A percentile compares a stretch with the other conserved stretches of the same genome.
These are phyloP conservation scores for Papilio protenor DNA, from an alignment of 2,888 invertebrate species.

Conservation along the genomic window DNA sequence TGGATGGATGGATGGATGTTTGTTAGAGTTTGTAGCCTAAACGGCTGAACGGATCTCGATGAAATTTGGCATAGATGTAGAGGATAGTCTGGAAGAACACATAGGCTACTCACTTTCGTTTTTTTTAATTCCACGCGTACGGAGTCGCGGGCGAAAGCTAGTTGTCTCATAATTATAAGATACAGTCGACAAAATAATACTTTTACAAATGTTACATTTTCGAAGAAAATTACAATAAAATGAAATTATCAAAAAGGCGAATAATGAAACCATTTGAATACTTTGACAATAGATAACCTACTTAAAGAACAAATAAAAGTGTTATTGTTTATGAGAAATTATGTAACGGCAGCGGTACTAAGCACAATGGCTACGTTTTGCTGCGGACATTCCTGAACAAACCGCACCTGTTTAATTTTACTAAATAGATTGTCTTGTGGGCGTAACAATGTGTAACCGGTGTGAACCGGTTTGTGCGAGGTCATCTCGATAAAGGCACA, in stretches of 20 bases:
- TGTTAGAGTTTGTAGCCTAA: too few species aligned
- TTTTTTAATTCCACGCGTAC: too few species aligned
- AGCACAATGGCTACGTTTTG: conserved; percentile 4
- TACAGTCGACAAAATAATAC: background rate
- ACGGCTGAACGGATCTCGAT: too few species aligned
- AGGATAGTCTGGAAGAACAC: too few species aligned
- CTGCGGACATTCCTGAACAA: conserved; percentile 26
- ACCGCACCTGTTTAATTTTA: conserved; percentile 39
- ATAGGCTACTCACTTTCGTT: too few species aligned
- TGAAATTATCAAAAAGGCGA: background rate
- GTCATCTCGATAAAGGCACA: conserved; percentile 34
- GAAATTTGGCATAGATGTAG: too few species aligned
- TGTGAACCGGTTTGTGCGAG: conserved; percentile 43
- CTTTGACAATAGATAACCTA: conserved; percentile 22
- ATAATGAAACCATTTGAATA: conserved; percentile 1
- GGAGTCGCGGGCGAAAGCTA: too few species aligned
- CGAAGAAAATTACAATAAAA: background rate
- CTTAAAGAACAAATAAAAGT: conserved; percentile 16
- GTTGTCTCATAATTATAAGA: too few species aligned
- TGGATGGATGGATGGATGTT: too few species aligned
- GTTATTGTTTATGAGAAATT: conserved; percentile 19
- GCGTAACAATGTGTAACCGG: conserved; percentile 38
- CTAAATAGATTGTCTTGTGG: conserved; percentile 34
- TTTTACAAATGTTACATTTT: too few species aligned
- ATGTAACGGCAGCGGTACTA: background rate